Base-by-base conservation (phyloP, 2,888 invertebrate genomes). In the Pterostichus madidus region DNA sequence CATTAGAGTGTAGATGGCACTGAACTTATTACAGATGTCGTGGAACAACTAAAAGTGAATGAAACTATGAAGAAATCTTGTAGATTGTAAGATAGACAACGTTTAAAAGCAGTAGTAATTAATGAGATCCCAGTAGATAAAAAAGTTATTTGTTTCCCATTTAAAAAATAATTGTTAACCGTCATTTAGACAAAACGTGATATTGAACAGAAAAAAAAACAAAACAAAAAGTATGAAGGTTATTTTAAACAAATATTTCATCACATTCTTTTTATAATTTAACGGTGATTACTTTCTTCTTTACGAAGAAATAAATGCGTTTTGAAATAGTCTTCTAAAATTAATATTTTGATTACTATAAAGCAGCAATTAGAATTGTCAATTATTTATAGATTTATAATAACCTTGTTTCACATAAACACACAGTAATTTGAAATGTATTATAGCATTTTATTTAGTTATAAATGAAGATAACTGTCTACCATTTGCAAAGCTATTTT, bases 61-160 rank as follows among this genome's bases (percentile, higher is more conserved):
- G 68, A 71, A 44, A 44, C 44, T 4, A 44, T 71, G 68, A 44
- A 44, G 68, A 71, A 71, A 71, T 71, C 15, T 15, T 64, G 68
- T 71, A 71, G 68, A 71, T 71, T 44, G 44, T 17, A 71, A 44
- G 68, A 71, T 71, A 71, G 39, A 64, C 39, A 31, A 17, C 7
- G 24, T 5, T 44, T 17, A 71, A 44, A 44, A n/a, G 44, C 68
- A 71, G 44, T 17, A 44, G 68, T 44, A 17, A 11, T 8, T 44
- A 71, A 71, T 71, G 44, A 64, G 64, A 39, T 64, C n/a, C 39
- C 32, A 10, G 31, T 44, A 71, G 68, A 71, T 71, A 71, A 44
- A 39, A 39, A 13, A 8, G 17, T 7, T 71, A 71, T 71, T 71
- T 71, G 46, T 68, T 44, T 39, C 8, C 7, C 44, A 44, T 44